Conservation (phyloP, 2,113 vertebrate species). For the Chiloscyllium plagiosum region DNA sequence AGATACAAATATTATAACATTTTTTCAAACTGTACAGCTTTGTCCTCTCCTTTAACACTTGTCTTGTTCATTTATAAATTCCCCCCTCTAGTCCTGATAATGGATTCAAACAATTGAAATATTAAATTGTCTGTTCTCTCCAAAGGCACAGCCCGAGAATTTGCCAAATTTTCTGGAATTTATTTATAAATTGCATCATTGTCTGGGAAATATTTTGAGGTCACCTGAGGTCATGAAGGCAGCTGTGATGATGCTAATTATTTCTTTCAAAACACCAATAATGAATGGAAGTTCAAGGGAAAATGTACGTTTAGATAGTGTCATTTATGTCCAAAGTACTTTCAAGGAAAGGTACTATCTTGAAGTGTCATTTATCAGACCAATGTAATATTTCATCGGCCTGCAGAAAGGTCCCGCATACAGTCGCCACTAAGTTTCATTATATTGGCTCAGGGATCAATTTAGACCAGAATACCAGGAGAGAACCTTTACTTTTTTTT, state of each 20-base stretch:
- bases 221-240: not conserved
- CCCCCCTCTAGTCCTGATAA: not conserved
- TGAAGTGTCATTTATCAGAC: not conserved
- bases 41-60: not conserved
- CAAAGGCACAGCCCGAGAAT: not conserved
- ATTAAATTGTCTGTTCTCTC: not conserved
- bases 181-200: not conserved
- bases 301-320: not conserved
- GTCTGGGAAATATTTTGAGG: not conserved
- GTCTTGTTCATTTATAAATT: not conserved
- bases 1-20: too few relatives aligned
- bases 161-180: not conserved
- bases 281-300: not conserved
- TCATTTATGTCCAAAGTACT: not conserved
- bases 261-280: not conserved
- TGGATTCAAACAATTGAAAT: not conserved
- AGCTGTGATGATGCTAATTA: not conserved
- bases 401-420: not conserved
- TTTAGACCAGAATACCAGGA: too few relatives aligned
- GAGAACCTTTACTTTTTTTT: not conserved
- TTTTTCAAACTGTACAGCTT: not conserved
- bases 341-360: not conserved
- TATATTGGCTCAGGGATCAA: not conserved
- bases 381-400: too few relatives aligned
- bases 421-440: not conserved